Evolutionary conservation across 2,888 invertebrate genomes (phyloP), one percentile per base, ranked within the genome.

Genomic region (Galeruca laticollis): DNA sequence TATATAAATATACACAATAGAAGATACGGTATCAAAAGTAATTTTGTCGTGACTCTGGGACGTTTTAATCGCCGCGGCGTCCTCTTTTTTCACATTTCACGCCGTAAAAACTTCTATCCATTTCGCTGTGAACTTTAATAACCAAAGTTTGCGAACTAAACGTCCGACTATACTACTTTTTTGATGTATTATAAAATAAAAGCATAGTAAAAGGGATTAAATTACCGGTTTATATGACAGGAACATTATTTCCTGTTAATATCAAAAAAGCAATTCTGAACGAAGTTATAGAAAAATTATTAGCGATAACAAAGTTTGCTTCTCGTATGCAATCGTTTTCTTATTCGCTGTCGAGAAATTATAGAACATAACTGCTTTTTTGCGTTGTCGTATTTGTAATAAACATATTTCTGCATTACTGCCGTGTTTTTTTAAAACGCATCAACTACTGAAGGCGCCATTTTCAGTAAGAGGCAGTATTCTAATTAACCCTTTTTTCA

Each of bases 131-230:
- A 21, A 21, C 20, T 51, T 51, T 21, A 51, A 51, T 51, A 51
- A 51, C 51, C 21, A 10, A 54, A 54, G 54, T 54, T 54, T 13
- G 10, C 47, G 31, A 54, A 31, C 31, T 51, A 51, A 20, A 51
- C 51, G 40, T 40, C 13, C 11, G 47, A 47, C 8, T 10, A 47
- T 47, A 54, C 31, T n/a, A 54, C 54, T 54, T 54, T 54, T n/a
- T 26, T 54, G 31, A 54, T 54, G 54, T 54, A 54, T 54, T 54
- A 31, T 54, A 54, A 54, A 54, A 54, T 31, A 54, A 54, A 21
- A 51, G 51, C 10, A 51, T 20, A 51, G 51, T 51, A 13, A 18
- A 47, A 54, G 54, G 31, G 26, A 31, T 54, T 54, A 54, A 8
- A 54, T 54, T 54, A 54, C 26, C 26, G 54, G 26, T 54, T 54